Conservation (phyloP, 2,797 vertebrate species). For the Perodicticus potto region DNA sequence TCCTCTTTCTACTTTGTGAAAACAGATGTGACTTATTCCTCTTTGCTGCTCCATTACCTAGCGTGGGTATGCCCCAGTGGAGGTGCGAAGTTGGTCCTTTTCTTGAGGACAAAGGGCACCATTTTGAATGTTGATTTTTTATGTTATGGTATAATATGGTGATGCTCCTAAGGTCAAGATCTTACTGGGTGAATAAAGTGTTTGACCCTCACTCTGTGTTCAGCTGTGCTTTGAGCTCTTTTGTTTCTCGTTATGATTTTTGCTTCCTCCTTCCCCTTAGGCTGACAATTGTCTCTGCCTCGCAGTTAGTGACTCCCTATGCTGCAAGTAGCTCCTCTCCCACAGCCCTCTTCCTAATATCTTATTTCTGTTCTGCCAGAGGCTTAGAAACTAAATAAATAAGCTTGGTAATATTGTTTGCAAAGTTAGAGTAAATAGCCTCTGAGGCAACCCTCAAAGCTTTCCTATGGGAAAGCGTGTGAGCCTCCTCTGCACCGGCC, state of each 20-base stretch:
- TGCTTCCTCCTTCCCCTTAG: conserved; percentile 66
- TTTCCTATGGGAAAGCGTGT: conserved; percentile 64
- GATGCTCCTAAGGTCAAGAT: neutral
- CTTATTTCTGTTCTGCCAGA: conserved; percentile 76
- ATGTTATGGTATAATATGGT: neutral
- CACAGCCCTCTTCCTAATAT: conserved; percentile 60
- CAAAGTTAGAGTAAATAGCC: conserved; percentile 78
- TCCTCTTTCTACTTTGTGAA: neutral
- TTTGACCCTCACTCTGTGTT: neutral
- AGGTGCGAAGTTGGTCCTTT: neutral
- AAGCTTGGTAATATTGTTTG: conserved; percentile 75
- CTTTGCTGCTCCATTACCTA: neutral
- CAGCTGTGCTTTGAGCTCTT: conserved; percentile 53
- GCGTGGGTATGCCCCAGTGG: accelerated
- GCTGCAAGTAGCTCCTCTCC: conserved; percentile 45
- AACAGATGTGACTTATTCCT: neutral
- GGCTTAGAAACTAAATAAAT: conserved; percentile 73
- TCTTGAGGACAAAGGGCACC: neutral
- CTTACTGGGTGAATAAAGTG: neutral
- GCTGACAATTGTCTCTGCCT: neutral
- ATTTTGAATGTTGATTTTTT: neutral
- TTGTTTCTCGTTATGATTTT: conserved; percentile 53
- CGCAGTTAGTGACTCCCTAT: neutral
- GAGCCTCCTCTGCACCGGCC: neutral
- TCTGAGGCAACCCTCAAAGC: conserved; percentile 31